Evolutionary conservation across 1,140 invertebrate species (phyloP).

Genomic region (Rhopalosiphum maidis): DNA sequence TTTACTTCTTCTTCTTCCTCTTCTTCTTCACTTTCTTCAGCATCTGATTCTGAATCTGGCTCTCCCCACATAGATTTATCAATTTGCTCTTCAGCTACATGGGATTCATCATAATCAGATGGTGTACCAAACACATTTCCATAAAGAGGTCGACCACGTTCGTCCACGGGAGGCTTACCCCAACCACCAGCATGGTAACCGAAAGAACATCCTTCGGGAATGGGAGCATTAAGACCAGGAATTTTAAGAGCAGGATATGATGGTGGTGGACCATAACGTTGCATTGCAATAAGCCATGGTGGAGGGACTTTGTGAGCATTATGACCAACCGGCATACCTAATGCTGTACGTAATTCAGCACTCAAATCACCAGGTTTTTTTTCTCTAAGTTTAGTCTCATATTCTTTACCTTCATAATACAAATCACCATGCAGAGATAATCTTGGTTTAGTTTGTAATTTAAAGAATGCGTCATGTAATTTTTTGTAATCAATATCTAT

Average conservation of each 20-base stretch:
- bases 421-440: constrained; percentile 99
- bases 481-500: constrained; percentile 99
- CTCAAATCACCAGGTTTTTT: constrained; percentile 98
- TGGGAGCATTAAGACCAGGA: constrained; percentile 89
- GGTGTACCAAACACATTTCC: constrained; percentile 96
- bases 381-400: constrained; percentile 93
- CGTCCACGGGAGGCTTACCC: constrained; percentile 99
- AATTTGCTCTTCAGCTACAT: constrained; percentile 84
- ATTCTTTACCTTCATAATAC: constrained; percentile 99
- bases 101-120: constrained; percentile 69
- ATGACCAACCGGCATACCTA: constrained; percentile 98
- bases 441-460: constrained; percentile 98
- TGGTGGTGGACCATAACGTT: constrained; percentile 98
- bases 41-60: constrained; percentile 93
- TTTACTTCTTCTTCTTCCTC: constrained; percentile 82
- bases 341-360: constrained; percentile 92
- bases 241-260: constrained; percentile 99
- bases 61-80: constrained; percentile 97
- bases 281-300: constrained; percentile 99
- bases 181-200: constrained; percentile 99
- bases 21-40: constrained; percentile 86
- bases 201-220: constrained; percentile 96
- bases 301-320: constrained; percentile 88
- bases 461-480: constrained; percentile 99
- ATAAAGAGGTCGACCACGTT: constrained; percentile 95